Base-by-base conservation (phyloP, 2,797 vertebrate species). In the Loris lydekkerianus region DNA sequence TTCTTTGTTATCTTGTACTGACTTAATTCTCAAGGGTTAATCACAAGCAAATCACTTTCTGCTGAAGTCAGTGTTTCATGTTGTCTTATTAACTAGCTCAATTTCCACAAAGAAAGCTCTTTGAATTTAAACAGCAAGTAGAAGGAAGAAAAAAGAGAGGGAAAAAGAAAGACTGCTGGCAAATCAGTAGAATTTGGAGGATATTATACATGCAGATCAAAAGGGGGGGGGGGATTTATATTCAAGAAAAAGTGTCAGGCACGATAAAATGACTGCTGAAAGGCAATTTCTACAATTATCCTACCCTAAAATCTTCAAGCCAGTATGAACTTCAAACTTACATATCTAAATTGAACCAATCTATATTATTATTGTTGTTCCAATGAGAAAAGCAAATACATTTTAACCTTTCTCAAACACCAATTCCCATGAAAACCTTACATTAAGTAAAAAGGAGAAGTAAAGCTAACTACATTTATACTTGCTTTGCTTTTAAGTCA, bases 11-110 rank as follows among this genome's bases (percentile, higher is more conserved):
- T 69, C 65, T 75, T 88, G 86, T 53, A 96, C 27, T 95, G 93
- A 97, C 95, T 98, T 96, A 97, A 96, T 94, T 98, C 97, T 97
- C 98, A 98, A 92, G 97, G 97, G 95, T 97, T 87, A 97, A 95
- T 95, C 73, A 97, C 92, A 97, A 98, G 95, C 49, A 97, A 93
- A 94, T 83, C 53, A 88, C 93, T 97, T 97, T 98, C 95, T 98
- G 98, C 97, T 97, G 97, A 98, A 96, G 81, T 97, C 93, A 82
- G 86, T 96, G 95, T 97, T 98, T 98, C 95, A 96, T 94, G 97
- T 31, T 94, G 93, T 89, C 95, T 98, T 97, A 98, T 89, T 93
- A 77, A 37, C 29, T 94, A 96, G 78, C 94, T 98, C 96, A 96
- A 83, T 94, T 96, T 98, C 97, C 80, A 97, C 75, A 93, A 98